Conservation (phyloP, 2,888 invertebrate genomes). For the Nymphalis polychloros region DNA sequence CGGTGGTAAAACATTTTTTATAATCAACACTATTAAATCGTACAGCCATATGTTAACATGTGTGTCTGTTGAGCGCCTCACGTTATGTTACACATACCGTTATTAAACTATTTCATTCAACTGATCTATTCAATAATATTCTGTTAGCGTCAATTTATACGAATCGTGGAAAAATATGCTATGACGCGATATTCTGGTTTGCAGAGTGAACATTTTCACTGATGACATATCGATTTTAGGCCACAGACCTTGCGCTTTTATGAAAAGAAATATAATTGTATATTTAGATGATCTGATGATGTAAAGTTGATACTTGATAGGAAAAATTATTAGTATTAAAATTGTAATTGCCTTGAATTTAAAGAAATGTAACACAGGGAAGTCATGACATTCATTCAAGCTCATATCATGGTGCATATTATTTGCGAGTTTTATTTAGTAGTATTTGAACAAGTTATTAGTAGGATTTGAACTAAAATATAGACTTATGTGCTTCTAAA, state of each 20-base stretch:
- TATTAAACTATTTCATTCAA: constrained; percentile 53
- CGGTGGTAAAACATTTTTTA: constrained; percentile 50
- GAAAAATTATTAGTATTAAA: no score
- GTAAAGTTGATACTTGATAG: background rate
- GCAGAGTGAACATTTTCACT: constrained; percentile 11
- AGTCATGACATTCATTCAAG: no score
- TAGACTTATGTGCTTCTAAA: no score
- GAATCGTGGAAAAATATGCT: constrained; percentile 12
- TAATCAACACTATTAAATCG: constrained; percentile 58
- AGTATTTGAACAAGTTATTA: no score
- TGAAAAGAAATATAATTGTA: background rate
- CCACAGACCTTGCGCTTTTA: constrained; percentile 22
- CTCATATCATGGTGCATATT: no score
- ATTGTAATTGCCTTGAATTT: no score
- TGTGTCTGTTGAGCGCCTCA: constrained; percentile 68
- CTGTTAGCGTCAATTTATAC: constrained; percentile 22
- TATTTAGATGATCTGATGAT: background rate
- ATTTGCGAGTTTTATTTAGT: no score
- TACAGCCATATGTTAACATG: constrained; percentile 74
- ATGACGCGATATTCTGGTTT: background rate
- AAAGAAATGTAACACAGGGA: no score
- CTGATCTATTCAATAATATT: constrained; percentile 29
- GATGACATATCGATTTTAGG: constrained; percentile 29
- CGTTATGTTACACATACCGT: constrained; percentile 63
- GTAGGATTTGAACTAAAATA: no score